A percentile compares a stretch with the other conserved stretches of the same genome.
Evolutionary conservation across 1,140 invertebrate species (phyloP).

Genomic region (Paramacrobiotus metropolitanus): DNA sequence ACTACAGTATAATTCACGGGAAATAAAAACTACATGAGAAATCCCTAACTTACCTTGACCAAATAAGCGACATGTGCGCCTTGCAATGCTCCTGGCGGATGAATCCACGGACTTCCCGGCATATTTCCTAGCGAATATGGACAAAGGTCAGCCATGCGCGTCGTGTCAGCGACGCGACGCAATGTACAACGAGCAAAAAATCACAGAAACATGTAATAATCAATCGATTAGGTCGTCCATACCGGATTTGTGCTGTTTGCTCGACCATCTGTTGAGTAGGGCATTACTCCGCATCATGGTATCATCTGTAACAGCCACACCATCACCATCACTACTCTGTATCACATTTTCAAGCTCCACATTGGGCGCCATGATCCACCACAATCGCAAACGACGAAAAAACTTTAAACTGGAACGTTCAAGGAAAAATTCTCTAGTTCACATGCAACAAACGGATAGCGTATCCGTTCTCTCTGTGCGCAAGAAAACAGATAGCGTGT

Average conservation of each 20-base stretch:
- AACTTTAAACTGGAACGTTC: not conserved
- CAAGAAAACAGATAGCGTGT: no score
- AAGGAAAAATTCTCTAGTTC: not conserved
- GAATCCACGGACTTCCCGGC: slow-evolving; percentile 53
- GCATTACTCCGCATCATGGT: not conserved
- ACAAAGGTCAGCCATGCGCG: no score
- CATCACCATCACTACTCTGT: not conserved
- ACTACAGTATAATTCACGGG: no score
- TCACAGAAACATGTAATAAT: not conserved
- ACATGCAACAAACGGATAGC: not conserved
- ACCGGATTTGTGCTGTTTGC: not conserved
- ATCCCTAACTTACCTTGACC: slow-evolving; percentile 92
- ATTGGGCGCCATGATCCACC: no score
- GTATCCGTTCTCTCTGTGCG: not conserved
- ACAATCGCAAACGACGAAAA: not conserved
- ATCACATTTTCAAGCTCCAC: not conserved
- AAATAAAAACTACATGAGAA: no score
- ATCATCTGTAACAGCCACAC: not conserved
- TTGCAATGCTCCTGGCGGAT: slow-evolving; percentile 68
- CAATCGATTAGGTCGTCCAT: not conserved
- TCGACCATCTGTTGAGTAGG: not conserved
- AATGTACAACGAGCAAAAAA: not conserved
- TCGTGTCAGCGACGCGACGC: no score
- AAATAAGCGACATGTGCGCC: slow-evolving; percentile 84
- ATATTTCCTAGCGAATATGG: not conserved